phyloP scores from a whole-genome alignment of 2,113 vertebrate genomes.

The Dicrurus megarhynchus region DNA sequence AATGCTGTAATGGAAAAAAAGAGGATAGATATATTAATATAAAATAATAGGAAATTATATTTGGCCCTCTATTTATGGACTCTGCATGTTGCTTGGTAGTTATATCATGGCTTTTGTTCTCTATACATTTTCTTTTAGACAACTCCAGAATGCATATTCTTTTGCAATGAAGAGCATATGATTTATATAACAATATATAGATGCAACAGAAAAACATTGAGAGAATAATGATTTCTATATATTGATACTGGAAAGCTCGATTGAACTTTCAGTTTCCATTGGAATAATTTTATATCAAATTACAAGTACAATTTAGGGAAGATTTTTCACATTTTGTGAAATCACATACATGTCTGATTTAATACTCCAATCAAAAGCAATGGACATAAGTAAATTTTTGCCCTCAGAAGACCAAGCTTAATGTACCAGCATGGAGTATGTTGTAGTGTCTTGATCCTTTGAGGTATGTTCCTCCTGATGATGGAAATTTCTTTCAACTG shows the following conservation, averaged over 20 bases:
- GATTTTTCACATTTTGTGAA: background rate
- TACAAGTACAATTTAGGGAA: background rate
- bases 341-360: background rate
- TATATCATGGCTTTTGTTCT: background rate
- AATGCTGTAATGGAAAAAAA: background rate
- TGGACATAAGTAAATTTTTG: background rate
- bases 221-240: background rate
- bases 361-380: background rate
- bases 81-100: background rate
- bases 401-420: background rate
- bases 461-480: background rate
- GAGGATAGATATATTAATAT: background rate
- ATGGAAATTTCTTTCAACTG: background rate
- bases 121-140: background rate
- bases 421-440: background rate
- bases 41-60: background rate
- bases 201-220: background rate
- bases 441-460: background rate
- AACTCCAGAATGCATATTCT: background rate
- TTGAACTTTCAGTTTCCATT: background rate
- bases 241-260: background rate
- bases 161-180: background rate
- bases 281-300: background rate
- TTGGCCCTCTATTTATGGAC: background rate
- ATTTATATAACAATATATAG: background rate